A percentile compares a stretch with the other conserved stretches of the same genome.
Conservation (phyloP, 2,113 vertebrate genomes). For the Petrocephalus microphthalmus region DNA sequence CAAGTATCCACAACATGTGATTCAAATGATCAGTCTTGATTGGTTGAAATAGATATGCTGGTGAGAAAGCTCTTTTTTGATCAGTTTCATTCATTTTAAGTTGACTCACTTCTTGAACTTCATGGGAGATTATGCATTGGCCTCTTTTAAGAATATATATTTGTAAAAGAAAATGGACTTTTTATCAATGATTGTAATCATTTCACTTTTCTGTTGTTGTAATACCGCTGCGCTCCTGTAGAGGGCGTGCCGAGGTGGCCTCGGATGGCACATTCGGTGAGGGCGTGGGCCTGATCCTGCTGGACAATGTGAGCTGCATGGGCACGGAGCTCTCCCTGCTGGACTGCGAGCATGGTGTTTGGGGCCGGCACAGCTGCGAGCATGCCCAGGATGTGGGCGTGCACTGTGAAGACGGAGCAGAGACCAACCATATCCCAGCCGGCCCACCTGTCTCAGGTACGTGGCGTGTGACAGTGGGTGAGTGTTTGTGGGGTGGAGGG, state of each 20-base stretch:
- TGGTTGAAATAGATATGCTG: background rate
- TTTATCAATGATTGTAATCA: background rate
- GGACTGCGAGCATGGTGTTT: constrained; percentile 74
- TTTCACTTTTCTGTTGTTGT: background rate
- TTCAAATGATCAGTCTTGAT: background rate
- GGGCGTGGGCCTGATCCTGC: constrained; percentile 71
- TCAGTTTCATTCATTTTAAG: background rate
- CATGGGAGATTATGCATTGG: background rate
- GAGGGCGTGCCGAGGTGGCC: constrained; percentile 58
- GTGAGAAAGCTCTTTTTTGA: background rate
- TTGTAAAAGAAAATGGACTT: background rate
- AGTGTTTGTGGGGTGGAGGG: background rate
- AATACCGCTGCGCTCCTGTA: constrained; percentile 23
- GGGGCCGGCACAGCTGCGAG: constrained; percentile 83
- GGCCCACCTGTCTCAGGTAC: constrained; percentile 56
- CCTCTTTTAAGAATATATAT: background rate
- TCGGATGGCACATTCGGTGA: constrained; percentile 59
- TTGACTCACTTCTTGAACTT: background rate
- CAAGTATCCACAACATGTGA: background rate
- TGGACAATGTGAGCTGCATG: constrained; percentile 76
- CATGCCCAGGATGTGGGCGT: constrained; percentile 77
- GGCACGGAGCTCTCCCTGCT: constrained; percentile 75
- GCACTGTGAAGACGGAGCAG: constrained; percentile 55
- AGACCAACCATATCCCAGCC: constrained; percentile 57
- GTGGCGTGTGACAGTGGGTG: constrained; percentile 2